Base-by-base conservation (phyloP, 2,888 invertebrate species). In the Hypena proboscidalis region DNA sequence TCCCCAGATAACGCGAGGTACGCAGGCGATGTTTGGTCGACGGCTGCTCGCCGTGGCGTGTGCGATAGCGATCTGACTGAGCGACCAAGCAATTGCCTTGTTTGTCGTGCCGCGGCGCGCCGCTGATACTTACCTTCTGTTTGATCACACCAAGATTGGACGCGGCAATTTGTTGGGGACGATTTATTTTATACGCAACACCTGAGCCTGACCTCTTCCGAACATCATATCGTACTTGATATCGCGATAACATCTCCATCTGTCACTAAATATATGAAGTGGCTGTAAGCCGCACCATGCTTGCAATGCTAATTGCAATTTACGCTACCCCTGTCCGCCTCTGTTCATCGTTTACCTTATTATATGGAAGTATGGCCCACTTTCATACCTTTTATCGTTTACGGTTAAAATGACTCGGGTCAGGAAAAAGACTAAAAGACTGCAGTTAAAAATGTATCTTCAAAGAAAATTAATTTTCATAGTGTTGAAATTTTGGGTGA, bases 41-140 rank as follows among this genome's bases (percentile, higher is more conserved):
- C 63, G 66, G 70, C 70, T 57, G 67, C 40, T 35, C 48, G 44
- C 54, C 58, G 55, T 59, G 69, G 79, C 77, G 77, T 79, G 80
- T 65, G 63, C 57, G 86, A 86, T 87, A 77, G 74, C 66, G 60
- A 86, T 87, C 85, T 77, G 58, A 63, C 60, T 58, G 58, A 61
- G 73, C 72, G 65, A 62, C 64, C 71, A 64, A 74, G 80, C 85
- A 83, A 85, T 85, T 84, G 85, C 83, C 85, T 82, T 83, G 85
- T 87, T 84, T 85, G 86, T 85, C 80, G 74, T 76, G 65, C 70
- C 67, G 61, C 59, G 58, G 66, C 59, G 46, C 48, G 35, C 40
- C 39, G 30, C 39, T 43, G 47, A 56, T 62, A 65, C 47, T n/a
- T 20, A 39, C 44, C 46, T 47, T 53, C 62, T 49, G 56, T 47